phyloP scores from a whole-genome alignment of 2,888 invertebrate species.

The Xylota sylvarum region DNA sequence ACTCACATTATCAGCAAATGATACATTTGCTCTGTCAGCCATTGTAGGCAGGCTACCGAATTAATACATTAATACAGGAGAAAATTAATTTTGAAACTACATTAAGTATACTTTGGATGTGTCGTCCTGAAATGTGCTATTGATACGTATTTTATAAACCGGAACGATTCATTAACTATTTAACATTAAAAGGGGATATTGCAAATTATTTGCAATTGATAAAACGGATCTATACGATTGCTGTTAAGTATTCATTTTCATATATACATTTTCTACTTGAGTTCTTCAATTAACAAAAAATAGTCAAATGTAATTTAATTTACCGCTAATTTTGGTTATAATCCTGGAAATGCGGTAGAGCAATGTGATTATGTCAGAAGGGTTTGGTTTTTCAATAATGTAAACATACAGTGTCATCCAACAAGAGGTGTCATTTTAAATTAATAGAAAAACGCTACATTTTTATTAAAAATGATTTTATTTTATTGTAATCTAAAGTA shows the following conservation, averaged over 20 bases:
- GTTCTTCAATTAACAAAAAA: not conserved
- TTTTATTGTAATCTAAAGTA: no score
- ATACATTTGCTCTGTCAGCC: constrained; percentile 5
- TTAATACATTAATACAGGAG: constrained; percentile 20
- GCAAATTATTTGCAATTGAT: not conserved
- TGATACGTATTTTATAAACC: not conserved
- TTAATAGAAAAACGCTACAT: no score
- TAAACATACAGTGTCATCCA: no score
- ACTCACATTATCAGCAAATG: constrained; percentile 25
- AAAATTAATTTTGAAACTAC: constrained; percentile 36
- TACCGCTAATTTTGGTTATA: no score
- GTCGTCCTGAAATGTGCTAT: not conserved
- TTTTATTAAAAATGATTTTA: no score
- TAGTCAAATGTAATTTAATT: no score
- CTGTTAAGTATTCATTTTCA: not conserved
- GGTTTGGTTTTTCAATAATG: no score
- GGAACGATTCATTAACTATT: constrained; percentile 4
- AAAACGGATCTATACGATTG: not conserved
- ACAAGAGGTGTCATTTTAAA: no score
- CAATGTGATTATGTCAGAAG: no score
- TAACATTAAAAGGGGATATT: not conserved
- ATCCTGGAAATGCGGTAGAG: no score
- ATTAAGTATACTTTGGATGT: constrained; percentile 8
- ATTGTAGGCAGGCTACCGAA: not conserved
- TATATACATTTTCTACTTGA: not conserved